These are phyloP conservation scores for Gasteruption jaculator DNA, from an alignment of 2,888 invertebrate species.

Conservation along the genomic window DNA sequence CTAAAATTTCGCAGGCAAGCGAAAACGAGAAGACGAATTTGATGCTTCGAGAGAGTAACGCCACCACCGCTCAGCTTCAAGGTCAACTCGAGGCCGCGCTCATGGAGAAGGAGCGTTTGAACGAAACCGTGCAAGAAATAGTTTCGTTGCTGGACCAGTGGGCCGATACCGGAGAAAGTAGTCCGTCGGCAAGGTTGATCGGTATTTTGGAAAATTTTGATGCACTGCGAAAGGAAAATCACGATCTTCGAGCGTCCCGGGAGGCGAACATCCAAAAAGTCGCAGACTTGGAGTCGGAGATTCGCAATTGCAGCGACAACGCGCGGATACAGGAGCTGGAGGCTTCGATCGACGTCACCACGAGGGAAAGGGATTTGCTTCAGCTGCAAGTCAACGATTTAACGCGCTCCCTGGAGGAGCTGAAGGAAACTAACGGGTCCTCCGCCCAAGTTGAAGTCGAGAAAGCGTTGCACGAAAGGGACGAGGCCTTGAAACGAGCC, in stretches of 20 bases:
- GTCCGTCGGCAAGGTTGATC: slow-evolving; percentile 1
- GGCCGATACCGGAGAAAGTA: no score
- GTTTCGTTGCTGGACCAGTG: not conserved
- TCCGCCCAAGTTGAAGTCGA: slow-evolving; percentile 28
- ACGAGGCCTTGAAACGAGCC: slow-evolving; percentile 14
- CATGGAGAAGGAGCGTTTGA: not conserved
- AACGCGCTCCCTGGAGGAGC: slow-evolving; percentile 26
- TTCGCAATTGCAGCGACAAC: slow-evolving; percentile 22
- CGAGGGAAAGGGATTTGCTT: slow-evolving; percentile 32
- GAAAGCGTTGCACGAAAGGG: slow-evolving; percentile 21
- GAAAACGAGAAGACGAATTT: slow-evolving; percentile 17
- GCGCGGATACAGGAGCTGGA: slow-evolving; percentile 29
- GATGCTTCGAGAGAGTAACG: no score
- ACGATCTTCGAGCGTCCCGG: slow-evolving; percentile 22
- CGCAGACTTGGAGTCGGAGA: slow-evolving; percentile 28
- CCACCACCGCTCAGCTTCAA: slow-evolving; percentile 17
- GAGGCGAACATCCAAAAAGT: slow-evolving; percentile 28
- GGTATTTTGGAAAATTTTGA: slow-evolving; percentile 15
- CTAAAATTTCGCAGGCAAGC: no score
- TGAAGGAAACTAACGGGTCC: slow-evolving; percentile 21
- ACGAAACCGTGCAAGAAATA: not conserved
- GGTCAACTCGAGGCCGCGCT: slow-evolving; percentile 16
- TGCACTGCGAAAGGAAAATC: slow-evolving; percentile 21
- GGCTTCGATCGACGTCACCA: slow-evolving; percentile 21
- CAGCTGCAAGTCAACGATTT: slow-evolving; percentile 36